phyloP scores from a whole-genome alignment of 2,888 invertebrate species.

The Phengaris arion region DNA sequence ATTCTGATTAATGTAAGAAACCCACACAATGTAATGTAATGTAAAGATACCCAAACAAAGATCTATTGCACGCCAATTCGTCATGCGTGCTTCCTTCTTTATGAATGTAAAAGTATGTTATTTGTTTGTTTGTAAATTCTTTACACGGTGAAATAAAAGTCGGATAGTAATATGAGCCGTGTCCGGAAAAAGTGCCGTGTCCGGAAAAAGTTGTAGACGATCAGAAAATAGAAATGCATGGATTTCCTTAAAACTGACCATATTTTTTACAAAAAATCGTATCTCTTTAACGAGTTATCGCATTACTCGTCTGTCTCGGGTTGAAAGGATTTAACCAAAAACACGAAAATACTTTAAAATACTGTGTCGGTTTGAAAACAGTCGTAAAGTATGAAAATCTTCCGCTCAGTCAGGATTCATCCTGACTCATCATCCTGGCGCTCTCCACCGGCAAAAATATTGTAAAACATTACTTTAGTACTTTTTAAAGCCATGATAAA shows the following conservation, averaged over 20 bases:
- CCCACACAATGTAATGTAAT: neutral
- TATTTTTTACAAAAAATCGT: neutral
- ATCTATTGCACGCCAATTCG: neutral
- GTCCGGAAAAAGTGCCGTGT: neutral
- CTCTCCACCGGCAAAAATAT: neutral
- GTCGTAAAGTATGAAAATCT: neutral
- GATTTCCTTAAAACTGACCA: neutral
- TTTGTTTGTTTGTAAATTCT: conserved; percentile 1
- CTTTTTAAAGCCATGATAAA: neutral
- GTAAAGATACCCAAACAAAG: neutral
- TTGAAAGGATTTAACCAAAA: neutral
- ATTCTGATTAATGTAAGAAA: neutral
- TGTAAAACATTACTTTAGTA: neutral
- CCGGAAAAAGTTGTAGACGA: neutral
- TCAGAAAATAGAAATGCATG: neutral
- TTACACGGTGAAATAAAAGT: neutral
- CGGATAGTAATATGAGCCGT: neutral
- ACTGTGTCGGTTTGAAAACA: neutral
- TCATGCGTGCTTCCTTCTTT: neutral
- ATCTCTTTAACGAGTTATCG: neutral
- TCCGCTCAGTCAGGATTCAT: neutral
- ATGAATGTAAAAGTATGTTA: neutral
- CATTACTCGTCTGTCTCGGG: neutral
- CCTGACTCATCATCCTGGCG: too few relatives aligned
- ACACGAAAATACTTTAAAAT: neutral